A percentile compares a stretch with the other conserved stretches of the same genome.
phyloP scores from a whole-genome alignment of 37 sponge, comb jelly and placozoan species.

The Ephydatia muelleri region DNA sequence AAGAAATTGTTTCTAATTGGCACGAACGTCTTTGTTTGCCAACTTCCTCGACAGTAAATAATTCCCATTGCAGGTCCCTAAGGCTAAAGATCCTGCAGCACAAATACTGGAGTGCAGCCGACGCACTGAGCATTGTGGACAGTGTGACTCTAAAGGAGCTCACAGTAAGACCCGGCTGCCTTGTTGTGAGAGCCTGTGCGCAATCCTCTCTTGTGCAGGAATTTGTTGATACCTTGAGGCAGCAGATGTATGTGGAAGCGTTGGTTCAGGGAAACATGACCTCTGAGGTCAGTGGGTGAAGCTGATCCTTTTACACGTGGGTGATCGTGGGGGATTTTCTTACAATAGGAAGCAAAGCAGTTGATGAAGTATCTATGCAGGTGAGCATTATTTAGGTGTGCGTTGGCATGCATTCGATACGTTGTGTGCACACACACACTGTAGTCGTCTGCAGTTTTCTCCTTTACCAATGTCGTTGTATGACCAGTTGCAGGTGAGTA shows the following conservation, averaged over 20 bases:
- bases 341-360: conserved; percentile 27
- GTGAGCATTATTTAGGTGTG: neutral
- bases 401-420: neutral
- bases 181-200: neutral
- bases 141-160: conserved; percentile 2
- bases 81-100: conserved; percentile 35
- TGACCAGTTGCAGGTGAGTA: neutral
- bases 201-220: conserved; percentile 8
- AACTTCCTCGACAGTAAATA: too few relatives aligned
- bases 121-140: conserved; percentile 21
- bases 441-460: neutral
- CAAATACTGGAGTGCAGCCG: neutral
- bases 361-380: conserved; percentile 21
- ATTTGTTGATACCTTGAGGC: conserved; percentile 9
- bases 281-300: conserved; percentile 9
- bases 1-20: too few relatives aligned
- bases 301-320: neutral
- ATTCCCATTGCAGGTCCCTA: neutral
- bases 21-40: too few relatives aligned
- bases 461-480: neutral
- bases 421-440: neutral
- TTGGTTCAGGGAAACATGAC: conserved; percentile 70
- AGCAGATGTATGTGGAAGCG: conserved; percentile 50
- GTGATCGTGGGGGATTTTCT: neutral
- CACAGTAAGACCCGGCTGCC: neutral